phyloP scores from a whole-genome alignment of 2,888 invertebrate species.

The Anthophora plumipes region DNA sequence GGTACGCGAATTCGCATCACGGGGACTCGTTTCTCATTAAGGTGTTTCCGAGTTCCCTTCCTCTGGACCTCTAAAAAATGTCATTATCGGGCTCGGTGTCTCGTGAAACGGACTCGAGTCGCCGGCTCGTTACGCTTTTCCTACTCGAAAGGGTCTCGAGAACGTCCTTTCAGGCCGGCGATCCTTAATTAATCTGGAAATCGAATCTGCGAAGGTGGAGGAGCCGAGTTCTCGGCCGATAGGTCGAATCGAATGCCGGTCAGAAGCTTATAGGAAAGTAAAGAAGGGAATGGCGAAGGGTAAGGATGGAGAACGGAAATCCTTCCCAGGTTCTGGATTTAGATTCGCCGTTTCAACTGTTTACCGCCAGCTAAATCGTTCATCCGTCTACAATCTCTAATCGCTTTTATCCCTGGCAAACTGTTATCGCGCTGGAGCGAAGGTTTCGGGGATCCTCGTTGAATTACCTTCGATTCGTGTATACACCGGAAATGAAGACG shows the following conservation, averaged over 20 bases:
- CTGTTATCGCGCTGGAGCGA: neutral
- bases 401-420: conserved; percentile 40
- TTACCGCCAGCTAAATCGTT: conserved; percentile 53
- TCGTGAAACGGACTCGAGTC: conserved; percentile 71
- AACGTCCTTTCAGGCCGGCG: conserved; percentile 70
- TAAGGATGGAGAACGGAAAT: conserved; percentile 28
- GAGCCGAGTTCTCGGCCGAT: conserved; percentile 54
- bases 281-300: neutral
- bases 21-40: conserved; percentile 40
- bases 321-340: conserved; percentile 55
- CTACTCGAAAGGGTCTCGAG: conserved; percentile 67
- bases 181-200: conserved; percentile 75
- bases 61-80: conserved; percentile 61
- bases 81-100: conserved; percentile 71
- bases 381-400: conserved; percentile 38
- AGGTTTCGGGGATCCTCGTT: neutral
- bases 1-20: conserved; percentile 23
- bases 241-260: conserved; percentile 51
- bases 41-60: neutral
- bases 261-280: neutral
- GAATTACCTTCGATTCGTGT: neutral
- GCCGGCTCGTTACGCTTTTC: conserved; percentile 68
- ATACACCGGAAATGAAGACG: neutral
- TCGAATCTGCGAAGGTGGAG: conserved; percentile 63
- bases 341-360: conserved; percentile 67